Base-by-base conservation (phyloP, 2,113 vertebrate genomes). In the Xyrauchen texanus region DNA sequence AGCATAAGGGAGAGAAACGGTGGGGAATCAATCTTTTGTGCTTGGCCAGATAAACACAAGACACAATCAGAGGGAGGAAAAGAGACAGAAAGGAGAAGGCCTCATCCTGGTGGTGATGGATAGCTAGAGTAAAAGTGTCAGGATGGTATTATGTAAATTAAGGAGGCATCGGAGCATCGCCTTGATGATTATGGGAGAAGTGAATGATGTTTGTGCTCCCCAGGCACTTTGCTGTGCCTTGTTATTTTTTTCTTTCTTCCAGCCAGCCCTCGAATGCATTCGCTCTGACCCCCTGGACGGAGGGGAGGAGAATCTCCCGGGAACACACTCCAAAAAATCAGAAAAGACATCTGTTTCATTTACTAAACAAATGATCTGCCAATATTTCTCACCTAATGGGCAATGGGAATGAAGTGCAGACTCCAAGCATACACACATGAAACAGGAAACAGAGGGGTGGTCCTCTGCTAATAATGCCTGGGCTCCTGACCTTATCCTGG, bases 71-170 rank as follows among this genome's bases (percentile, higher is more conserved):
- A 82, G 82, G 76, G 90, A 85, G 87, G 84, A 90, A 87, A 85
- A 83, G 87, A 88, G 82, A 71, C 80, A 80, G 82, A 86, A 85
- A 81, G 21, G 88, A 86, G 92, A 91, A 88, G 90, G 86, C 89
- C 88, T 90, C 84, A 83, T 88, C 81, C 79, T 77, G 74, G 81
- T 77, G 51, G 82, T 96, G 95, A 96, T 95, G 94, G 94, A 95
- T 96, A 94, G 91, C 92, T 90, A 90, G 91, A 92, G 93, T 91
- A 91, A 95, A 92, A 63, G 90, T 94, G 93, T 95, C 93, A 92
- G 93, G 93, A 93, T 90, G 91, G 92, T 92, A 91, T 93, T 94
- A 97, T 96, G 96, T 94, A 98, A 97, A 97, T 96, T 89, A 92
- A 91, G 87, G 82, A 93, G 93, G 92, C 94, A 95, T 94, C 91